phyloP scores from a whole-genome alignment of 2,113 vertebrate species.

The Alaudala cheleensis region DNA sequence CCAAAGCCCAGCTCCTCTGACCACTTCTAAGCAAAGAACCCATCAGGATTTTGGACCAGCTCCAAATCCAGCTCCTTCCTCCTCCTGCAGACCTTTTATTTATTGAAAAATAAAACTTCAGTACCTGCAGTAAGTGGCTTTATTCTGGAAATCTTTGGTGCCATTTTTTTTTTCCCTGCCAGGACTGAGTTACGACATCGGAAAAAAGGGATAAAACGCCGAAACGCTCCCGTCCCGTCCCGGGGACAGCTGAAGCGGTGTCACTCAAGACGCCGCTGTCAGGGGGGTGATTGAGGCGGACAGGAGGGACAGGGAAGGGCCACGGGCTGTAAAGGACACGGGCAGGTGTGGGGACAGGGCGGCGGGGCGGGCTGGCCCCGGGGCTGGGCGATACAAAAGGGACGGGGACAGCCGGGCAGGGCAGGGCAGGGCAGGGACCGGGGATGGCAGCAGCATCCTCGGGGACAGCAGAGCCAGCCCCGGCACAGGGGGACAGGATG shows the following conservation, averaged over 20 bases:
- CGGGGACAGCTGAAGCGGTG: conserved; percentile 95
- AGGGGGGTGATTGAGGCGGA: conserved; percentile 91
- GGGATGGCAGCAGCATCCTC: neutral
- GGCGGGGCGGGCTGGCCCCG: conserved; percentile 49
- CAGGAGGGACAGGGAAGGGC: conserved; percentile 88
- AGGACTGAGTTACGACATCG: neutral
- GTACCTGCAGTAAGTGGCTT: neutral
- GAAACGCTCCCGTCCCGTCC: rapidly evolving
- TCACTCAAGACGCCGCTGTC: conserved; percentile 87
- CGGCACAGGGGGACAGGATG: neutral
- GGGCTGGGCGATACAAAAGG: conserved; percentile 84
- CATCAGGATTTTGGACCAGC: neutral
- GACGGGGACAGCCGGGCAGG: conserved; percentile 7
- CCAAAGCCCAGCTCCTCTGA: neutral
- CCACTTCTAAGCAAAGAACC: neutral
- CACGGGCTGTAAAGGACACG: conserved; percentile 89
- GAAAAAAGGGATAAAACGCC: conserved; percentile 39
- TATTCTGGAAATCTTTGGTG: neutral
- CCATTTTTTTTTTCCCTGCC: neutral
- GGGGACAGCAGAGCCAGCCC: neutral
- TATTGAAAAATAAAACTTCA: neutral
- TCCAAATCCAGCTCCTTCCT: neutral
- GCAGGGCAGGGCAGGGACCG: neutral
- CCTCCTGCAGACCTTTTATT: neutral
- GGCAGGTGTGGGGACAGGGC: conserved; percentile 86